Conservation (phyloP, 2,797 vertebrate species). For the Sarcoramphus papa region DNA sequence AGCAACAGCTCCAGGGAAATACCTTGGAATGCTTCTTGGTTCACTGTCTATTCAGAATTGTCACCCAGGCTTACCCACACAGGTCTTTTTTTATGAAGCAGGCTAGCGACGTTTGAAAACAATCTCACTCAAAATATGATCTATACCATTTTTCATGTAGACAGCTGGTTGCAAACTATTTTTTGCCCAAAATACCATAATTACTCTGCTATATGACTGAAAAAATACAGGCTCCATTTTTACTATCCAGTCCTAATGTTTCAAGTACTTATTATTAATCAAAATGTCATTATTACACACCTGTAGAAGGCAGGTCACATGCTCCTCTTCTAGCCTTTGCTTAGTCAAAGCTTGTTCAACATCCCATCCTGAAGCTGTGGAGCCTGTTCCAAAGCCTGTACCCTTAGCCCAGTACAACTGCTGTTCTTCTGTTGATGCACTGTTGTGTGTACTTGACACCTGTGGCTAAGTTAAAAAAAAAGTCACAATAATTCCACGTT, state of each 20-base stretch:
- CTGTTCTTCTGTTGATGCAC: constrained; percentile 90
- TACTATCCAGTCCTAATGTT: background rate
- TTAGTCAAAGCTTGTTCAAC: constrained; percentile 98
- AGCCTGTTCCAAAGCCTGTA: constrained; percentile 98
- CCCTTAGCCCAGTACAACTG: constrained; percentile 99
- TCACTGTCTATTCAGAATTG: background rate
- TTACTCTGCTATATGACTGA: background rate
- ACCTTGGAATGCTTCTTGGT: background rate
- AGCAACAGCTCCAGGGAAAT: background rate
- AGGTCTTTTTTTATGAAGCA: background rate
- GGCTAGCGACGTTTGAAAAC: background rate
- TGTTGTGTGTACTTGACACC: constrained; percentile 88
- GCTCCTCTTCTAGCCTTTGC: constrained; percentile 95
- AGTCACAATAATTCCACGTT: background rate
- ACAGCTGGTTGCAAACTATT: background rate
- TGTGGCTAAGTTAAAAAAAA: constrained; percentile 78
- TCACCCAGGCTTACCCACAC: background rate
- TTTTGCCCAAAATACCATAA: background rate
- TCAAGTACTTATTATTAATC: background rate
- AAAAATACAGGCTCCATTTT: background rate
- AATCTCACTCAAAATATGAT: background rate
- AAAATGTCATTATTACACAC: constrained; percentile 57
- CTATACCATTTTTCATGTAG: background rate
- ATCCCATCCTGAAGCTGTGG: constrained; percentile 98
- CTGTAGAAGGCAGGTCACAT: constrained; percentile 97